A percentile compares a stretch with the other conserved stretches of the same genome.
These are phyloP conservation scores for Drosophila kambysellisi DNA, from an alignment of 2,888 invertebrate species.

Conservation along the genomic window DNA sequence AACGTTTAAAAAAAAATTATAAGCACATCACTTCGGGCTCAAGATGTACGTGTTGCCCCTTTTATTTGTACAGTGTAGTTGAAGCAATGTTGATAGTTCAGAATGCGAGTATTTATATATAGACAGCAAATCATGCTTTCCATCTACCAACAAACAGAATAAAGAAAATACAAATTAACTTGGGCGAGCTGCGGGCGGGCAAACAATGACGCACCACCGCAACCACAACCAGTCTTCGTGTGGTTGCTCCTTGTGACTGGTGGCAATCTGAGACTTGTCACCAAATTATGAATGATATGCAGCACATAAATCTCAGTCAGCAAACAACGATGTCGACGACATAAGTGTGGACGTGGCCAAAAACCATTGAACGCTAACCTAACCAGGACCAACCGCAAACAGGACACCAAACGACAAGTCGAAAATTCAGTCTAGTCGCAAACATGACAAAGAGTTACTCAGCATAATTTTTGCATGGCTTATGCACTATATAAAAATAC, in stretches of 20 bases:
- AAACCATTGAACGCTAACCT: conserved; percentile 52
- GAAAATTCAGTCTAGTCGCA: conserved; percentile 10
- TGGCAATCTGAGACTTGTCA: conserved; percentile 77
- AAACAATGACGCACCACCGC: conserved; percentile 5
- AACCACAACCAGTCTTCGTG: conserved; percentile 24
- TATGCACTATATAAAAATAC: conserved; percentile 42
- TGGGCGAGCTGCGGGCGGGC: conserved; percentile 53
- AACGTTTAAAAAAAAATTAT: background rate
- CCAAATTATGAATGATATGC: conserved; percentile 80
- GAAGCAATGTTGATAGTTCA: background rate
- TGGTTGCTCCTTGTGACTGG: conserved; percentile 17
- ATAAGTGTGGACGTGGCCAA: conserved; percentile 28
- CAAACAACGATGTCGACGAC: conserved; percentile 62
- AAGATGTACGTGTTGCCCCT: background rate
- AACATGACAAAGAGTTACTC: conserved; percentile 68
- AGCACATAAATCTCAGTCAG: conserved; percentile 77
- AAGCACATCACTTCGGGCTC: background rate
- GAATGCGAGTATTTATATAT: conserved; percentile 13
- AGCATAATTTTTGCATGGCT: conserved; percentile 71
- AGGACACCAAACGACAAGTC: conserved; percentile 13
- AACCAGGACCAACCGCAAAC: conserved; percentile 41
- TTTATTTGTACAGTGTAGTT: conserved; percentile 3
- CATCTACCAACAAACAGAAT: conserved; percentile 62
- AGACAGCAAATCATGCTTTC: conserved; percentile 43
- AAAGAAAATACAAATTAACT: conserved; percentile 77